Evolutionary conservation across 2,888 invertebrate genomes (phyloP), one percentile per base, ranked within the genome.

Genomic region (Autographa pulchrina): DNA sequence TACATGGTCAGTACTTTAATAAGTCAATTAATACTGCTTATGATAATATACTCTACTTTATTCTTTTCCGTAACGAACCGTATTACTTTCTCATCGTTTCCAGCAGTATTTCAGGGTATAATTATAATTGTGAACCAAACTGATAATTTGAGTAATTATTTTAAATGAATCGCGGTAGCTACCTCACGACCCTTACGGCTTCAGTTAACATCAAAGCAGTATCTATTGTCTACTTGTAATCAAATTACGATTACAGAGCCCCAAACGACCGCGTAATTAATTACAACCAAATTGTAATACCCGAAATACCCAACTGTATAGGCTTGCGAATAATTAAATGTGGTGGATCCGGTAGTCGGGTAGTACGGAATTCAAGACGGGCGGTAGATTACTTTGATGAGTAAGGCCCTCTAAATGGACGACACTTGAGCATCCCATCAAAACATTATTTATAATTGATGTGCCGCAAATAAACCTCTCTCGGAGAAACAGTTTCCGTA

Each of bases 201-300:
- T 59, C 59, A 31, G 31, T 25, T 70, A 43, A 76, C 78, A 73
- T 74, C 74, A 81, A 83, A 83, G 72, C 70, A 31, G 60, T 65
- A 18, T 56, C 25, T 68, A 70, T 74, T 70, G 69, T 78, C 63
- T 73, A 61, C 61, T 52, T 31, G 48, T 60, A 60, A 68, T 79
- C 62, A 58, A 79, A 72, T 81, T 75, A 74, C 62, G 73, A 70
- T 75, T 75, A 75, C 75, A 68, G 70, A 65, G 73, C 71, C 56
- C 60, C 63, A 72, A 62, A 16, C 52, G 69, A 67, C 58, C 35
- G 31, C 9, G 31, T 70, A 66, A 70, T 72, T 77, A 68, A 82
- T 82, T 73, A 77, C 62, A 43, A 62, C 65, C 61, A 70, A 71
- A 68, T 72, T 72, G 43, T 69, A 74, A 72, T 61, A 63, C 25